phyloP scores from a whole-genome alignment of 2,113 vertebrate genomes.

The Rhinichthys klamathensis region DNA sequence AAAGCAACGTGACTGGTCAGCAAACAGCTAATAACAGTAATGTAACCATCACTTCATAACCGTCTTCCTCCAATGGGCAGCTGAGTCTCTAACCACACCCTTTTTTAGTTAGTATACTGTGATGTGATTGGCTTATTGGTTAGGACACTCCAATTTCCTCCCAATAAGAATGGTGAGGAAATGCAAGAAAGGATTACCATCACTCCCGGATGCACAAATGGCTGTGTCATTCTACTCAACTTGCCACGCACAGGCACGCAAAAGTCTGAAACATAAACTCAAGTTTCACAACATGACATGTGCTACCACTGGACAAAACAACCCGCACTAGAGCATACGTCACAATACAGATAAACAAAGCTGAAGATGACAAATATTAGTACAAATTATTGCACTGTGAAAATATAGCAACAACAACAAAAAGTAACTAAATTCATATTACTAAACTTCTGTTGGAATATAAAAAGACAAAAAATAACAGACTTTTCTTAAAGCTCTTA shows the following conservation, averaged over 20 bases:
- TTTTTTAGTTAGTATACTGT: slow-evolving; percentile 26
- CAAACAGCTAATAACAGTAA: slow-evolving; percentile 33
- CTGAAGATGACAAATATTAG: neutral
- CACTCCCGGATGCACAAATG: slow-evolving; percentile 54
- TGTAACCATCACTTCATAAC: too few relatives aligned
- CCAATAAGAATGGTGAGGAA: slow-evolving; percentile 2
- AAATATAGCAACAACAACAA: neutral
- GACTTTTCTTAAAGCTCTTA: neutral
- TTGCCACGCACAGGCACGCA: slow-evolving; percentile 43
- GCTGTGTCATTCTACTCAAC: slow-evolving; percentile 62
- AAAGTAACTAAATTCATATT: neutral
- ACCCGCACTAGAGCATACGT: slow-evolving; percentile 1
- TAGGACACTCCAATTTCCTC: neutral
- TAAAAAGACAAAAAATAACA: neutral
- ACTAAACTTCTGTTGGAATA: neutral
- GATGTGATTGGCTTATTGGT: slow-evolving; percentile 58
- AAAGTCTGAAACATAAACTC: slow-evolving; percentile 30
- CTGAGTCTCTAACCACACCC: slow-evolving; percentile 54
- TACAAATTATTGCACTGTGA: neutral
- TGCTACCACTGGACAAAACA: slow-evolving; percentile 47
- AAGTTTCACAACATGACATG: slow-evolving; percentile 56
- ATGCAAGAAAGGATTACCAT: slow-evolving; percentile 31
- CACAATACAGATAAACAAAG: slow-evolving; percentile 25
- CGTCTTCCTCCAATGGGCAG: slow-evolving; percentile 58
- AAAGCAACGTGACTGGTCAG: slow-evolving; percentile 41